A percentile compares a stretch with the other conserved stretches of the same genome.
These are phyloP conservation scores for Meloidogyne exigua DNA, from an alignment of 1,140 invertebrate genomes.

Conservation along the genomic window DNA sequence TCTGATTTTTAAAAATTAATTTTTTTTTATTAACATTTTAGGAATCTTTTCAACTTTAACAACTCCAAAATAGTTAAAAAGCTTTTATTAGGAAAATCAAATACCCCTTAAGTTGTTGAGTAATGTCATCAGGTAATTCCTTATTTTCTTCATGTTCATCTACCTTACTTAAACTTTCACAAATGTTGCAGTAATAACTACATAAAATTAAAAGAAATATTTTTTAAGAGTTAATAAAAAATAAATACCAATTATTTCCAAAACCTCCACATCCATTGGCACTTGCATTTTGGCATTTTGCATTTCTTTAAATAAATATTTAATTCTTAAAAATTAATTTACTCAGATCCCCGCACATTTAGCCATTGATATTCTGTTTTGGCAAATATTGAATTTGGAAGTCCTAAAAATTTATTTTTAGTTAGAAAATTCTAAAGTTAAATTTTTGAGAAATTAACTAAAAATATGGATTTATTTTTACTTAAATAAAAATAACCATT, in stretches of 20 bases:
- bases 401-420: background rate
- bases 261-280: conserved; percentile 62
- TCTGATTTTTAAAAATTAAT: conserved; percentile 36
- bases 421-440: no score
- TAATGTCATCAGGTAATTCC: conserved; percentile 6
- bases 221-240: background rate
- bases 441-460: no score
- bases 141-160: conserved; percentile 23
- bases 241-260: conserved; percentile 50
- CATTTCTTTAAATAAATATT: conserved; percentile 45
- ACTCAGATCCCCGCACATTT: conserved; percentile 44
- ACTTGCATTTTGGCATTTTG: conserved; percentile 62
- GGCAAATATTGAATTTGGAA: conserved; percentile 48
- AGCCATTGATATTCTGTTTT: conserved; percentile 63
- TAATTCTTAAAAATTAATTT: background rate
- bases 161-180: conserved; percentile 55
- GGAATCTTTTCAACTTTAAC: background rate
- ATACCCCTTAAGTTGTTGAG: conserved; percentile 34
- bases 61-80: no score
- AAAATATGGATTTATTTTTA: background rate
- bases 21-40: no score
- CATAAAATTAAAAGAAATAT: conserved; percentile 24
- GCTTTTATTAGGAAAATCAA: no score
- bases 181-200: conserved; percentile 63
- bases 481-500: conserved; percentile 38